phyloP scores from a whole-genome alignment of 2,888 invertebrate genomes.

The Eilema depressum region DNA sequence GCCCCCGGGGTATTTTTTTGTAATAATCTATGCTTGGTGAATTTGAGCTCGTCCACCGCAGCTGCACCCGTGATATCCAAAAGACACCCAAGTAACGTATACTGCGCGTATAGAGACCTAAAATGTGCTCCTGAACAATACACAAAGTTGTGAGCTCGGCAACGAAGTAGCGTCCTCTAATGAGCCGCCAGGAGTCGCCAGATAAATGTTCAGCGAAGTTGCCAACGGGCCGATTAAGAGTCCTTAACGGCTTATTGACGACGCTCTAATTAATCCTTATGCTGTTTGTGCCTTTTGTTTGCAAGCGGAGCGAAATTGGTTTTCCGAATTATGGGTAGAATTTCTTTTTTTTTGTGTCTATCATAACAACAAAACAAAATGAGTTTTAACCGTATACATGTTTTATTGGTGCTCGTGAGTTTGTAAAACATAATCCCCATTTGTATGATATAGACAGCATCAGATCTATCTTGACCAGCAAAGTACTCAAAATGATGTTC shows the following conservation, averaged over 20 bases:
- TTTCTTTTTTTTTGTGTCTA: neutral
- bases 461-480: too few species aligned
- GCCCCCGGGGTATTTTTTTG: too few species aligned
- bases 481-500: too few species aligned
- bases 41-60: too few species aligned
- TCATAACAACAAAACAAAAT: too few species aligned
- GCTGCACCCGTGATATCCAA: too few species aligned
- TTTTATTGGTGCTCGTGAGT: too few species aligned
- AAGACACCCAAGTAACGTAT: neutral
- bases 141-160: constrained; percentile 32
- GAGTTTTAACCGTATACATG: too few species aligned
- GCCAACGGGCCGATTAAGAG: constrained; percentile 43
- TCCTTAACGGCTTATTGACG: constrained; percentile 43
- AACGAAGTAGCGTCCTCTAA: constrained; percentile 39
- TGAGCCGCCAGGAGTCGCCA: constrained; percentile 42
- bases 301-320: neutral
- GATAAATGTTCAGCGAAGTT: constrained; percentile 51
- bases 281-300: constrained; percentile 11
- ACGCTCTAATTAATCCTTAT: constrained; percentile 30
- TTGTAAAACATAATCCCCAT: too few species aligned
- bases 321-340: neutral
- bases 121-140: neutral
- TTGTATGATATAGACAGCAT: too few species aligned
- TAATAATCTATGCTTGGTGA: too few species aligned
- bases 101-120: neutral